Percentiles rank a stretch among this genome's conserved stretches.
Conservation (phyloP, 2,113 vertebrate genomes). For the Pelodiscus sinensis region DNA sequence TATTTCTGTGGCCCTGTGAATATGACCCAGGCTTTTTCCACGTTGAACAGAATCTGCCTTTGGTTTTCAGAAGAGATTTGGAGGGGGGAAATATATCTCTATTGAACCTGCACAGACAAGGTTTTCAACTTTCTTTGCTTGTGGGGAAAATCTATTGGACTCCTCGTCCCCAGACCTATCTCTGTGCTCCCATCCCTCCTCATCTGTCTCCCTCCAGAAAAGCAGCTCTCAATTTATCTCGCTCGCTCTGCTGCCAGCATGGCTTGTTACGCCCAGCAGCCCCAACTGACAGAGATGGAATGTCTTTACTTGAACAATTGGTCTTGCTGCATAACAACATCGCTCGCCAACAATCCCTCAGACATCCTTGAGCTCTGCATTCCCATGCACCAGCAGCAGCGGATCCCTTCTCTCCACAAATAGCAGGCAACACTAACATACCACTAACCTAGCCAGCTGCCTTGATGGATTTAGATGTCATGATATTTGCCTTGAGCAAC, state of each 20-base stretch:
- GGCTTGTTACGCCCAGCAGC: not conserved
- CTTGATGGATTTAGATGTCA: not conserved
- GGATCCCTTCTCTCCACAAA: not conserved
- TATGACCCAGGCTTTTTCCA: rapidly evolving
- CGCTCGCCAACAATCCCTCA: not conserved
- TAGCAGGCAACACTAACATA: not conserved
- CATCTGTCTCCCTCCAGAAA: not conserved
- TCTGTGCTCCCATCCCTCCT: not conserved
- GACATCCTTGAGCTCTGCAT: not conserved
- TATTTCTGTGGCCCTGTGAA: not conserved
- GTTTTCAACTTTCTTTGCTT: rapidly evolving
- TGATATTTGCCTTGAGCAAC: not conserved
- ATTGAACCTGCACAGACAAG: rapidly evolving
- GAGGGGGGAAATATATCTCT: not conserved
- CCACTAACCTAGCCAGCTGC: conserved; percentile 2
- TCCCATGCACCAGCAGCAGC: not conserved
- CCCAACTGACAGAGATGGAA: not conserved
- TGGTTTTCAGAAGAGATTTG: not conserved
- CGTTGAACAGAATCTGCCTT: not conserved
- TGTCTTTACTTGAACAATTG: not conserved
- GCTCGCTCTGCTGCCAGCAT: not conserved
- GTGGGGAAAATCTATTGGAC: rapidly evolving
- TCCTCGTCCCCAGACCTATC: not conserved
- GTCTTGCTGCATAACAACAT: not conserved
- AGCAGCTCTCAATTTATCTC: not conserved